Conservation (phyloP, 2,888 invertebrate genomes). For the Leptothorax acervorum region DNA sequence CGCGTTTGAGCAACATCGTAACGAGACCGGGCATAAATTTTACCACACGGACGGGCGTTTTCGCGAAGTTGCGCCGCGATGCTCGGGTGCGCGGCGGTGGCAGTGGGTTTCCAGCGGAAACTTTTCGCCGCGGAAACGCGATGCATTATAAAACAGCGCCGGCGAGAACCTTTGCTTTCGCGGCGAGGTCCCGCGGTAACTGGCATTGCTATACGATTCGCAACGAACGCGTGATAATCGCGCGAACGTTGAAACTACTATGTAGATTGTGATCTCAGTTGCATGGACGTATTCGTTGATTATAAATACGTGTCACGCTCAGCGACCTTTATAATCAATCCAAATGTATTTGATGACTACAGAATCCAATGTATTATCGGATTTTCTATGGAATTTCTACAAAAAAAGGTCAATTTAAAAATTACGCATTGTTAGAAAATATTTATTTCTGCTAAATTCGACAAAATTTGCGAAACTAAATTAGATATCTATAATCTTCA, state of each 20-base stretch:
- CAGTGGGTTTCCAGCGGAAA: constrained; percentile 50
- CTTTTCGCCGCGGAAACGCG: constrained; percentile 54
- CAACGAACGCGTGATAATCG: constrained; percentile 38
- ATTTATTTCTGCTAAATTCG: background rate
- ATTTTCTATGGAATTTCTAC: background rate
- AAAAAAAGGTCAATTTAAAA: background rate
- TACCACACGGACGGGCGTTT: constrained; percentile 55
- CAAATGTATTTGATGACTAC: background rate
- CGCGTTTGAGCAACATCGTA: constrained; percentile 55
- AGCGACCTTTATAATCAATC: background rate
- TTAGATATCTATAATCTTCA: background rate
- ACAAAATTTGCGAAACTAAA: background rate
- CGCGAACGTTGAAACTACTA: constrained; percentile 4
- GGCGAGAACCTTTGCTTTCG: constrained; percentile 52
- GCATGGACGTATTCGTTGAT: background rate
- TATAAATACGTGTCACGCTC: background rate
- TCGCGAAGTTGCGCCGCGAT: constrained; percentile 47
- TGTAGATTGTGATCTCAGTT: background rate
- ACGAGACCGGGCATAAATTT: constrained; percentile 54
- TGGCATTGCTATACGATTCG: constrained; percentile 19
- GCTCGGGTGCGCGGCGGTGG: constrained; percentile 26
- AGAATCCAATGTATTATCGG: background rate
- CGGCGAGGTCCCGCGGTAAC: constrained; percentile 44
- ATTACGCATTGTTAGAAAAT: background rate
- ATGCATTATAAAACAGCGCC: constrained; percentile 54